Evolutionary conservation across 2,888 invertebrate species (phyloP), one percentile per base, ranked within the genome.

Genomic region (Hyalella azteca): DNA sequence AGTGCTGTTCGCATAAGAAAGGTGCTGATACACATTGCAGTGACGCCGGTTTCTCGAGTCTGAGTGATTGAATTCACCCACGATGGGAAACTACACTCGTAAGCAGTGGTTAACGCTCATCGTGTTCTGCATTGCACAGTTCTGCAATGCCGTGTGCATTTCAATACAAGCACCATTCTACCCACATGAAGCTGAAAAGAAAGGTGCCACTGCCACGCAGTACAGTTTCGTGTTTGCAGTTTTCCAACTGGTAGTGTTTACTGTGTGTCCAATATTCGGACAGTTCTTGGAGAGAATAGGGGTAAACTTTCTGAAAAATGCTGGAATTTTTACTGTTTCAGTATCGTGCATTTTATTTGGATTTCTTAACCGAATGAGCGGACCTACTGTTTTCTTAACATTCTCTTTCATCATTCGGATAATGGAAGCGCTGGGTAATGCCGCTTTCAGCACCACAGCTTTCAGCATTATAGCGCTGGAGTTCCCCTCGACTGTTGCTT

Each of bases 171-270:
- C 95, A 1, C 94, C 95, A 0, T 95, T 95, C 88, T 95, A 94
- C 87, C 95, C 95, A 0, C 90, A 91, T 86, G 94, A 94, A 91
- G 95, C 95, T 15, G 93, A 93, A 87, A 90, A 90, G 82, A 95
- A 95, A 89, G 93, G 93, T 11, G 94, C 94, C 26, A 90, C 93
- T 22, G 92, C 94, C 0, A 92, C 94, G 13, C 93, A 95, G 86
- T 95, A 94, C 87, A 95, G 95, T 0, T 89, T 95, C 84, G 95
- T 96, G 0, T 95, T 96, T 87, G 95, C 95, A 0, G 90, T 94
- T 59, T 95, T 95, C 88, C 94, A 95, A 87, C 89, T 95, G 80
- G 92, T 93, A 36, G 94, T 95, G 77, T 94, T 95, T 87, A 87
- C 94, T 39, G 91, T 94, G 81, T 94, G 95, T 85, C 95, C 95